Base-by-base conservation (phyloP, 2,113 vertebrate species). In the Saguinus midas region DNA sequence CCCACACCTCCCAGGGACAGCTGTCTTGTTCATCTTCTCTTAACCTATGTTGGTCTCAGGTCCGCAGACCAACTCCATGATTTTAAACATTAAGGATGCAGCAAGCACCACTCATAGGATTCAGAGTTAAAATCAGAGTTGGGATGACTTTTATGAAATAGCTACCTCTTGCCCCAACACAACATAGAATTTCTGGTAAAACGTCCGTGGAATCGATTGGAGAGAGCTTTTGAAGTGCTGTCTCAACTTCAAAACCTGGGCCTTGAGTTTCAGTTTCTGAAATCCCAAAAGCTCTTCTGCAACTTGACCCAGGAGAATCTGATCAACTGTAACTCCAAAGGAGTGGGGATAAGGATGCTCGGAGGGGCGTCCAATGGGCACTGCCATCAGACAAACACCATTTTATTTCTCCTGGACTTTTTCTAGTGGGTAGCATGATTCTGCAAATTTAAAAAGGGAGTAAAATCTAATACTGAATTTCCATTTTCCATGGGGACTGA, bases 341-440 rank as follows among this genome's bases (percentile, higher is more conserved):
- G 21, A 45, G 18, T 40, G 3, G 21, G 58, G 84, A 23, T 17
- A 8, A 57, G 32, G 13, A 40, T 18, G 2, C 18, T 48, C 43
- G 12, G 13, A 29, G 40, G 8, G 9, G 21, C 16, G 32, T 35
- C 64, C 14, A 13, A 23, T 21, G 8, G 23, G 23, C 21, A 0
- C 1, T 2, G 0, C 13, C 1, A 1, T 35, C 82, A n/a, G 18
- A 6, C 68, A 52, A 37, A 37, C 1, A 7, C 18, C 1, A 1
- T 11, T 37, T 55, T 29, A 37, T 58, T 78, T 66, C 57, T 73
- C 18, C 52, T 32, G 29, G 32, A 18, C 4, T 40, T 37, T 68
- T 66, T 32, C 1, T 13, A 35, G 35, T 6, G 4, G 8, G 12
- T 5, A 18, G 16, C 1, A 9, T 1, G 18, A 32, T 48, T 73